phyloP scores from a whole-genome alignment of 2,113 vertebrate genomes.

The Syngnathus scovelli region DNA sequence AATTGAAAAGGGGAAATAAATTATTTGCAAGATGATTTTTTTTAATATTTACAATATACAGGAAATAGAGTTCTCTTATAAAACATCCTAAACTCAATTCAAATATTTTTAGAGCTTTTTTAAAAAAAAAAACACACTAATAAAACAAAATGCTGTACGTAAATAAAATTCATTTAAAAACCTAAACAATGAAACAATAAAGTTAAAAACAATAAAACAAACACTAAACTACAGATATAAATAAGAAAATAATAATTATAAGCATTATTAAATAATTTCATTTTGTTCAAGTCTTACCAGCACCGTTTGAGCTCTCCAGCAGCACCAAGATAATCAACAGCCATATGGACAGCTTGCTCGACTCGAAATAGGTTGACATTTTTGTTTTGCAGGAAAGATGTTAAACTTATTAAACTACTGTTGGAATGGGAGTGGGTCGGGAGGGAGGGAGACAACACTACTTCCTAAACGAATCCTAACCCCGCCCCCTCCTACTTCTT shows the following conservation, averaged over 20 bases:
- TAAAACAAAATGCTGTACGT: no score
- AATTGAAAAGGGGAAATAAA: no score
- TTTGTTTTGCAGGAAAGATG: background rate
- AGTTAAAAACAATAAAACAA: background rate
- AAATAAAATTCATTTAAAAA: background rate
- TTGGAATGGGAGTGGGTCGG: background rate
- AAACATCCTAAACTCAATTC: no score
- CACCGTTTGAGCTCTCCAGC: background rate
- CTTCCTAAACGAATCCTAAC: background rate
- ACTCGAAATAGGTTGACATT: background rate
- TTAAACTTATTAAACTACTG: no score
- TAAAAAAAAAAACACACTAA: no score
- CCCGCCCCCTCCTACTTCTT: no score
- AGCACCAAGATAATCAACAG: background rate
- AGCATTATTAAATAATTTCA: background rate
- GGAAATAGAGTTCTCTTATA: no score
- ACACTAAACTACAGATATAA: background rate
- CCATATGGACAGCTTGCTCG: background rate
- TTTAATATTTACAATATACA: no score
- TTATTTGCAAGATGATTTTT: no score
- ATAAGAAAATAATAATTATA: background rate
- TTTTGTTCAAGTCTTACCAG: background rate
- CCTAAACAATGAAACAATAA: background rate
- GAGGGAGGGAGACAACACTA: background rate
- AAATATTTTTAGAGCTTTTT: no score